A percentile compares a stretch with the other conserved stretches of the same genome.
Conservation (phyloP, 2,113 vertebrate species). For the crab-eating macaque (Macaca fascicularis) region DNA sequence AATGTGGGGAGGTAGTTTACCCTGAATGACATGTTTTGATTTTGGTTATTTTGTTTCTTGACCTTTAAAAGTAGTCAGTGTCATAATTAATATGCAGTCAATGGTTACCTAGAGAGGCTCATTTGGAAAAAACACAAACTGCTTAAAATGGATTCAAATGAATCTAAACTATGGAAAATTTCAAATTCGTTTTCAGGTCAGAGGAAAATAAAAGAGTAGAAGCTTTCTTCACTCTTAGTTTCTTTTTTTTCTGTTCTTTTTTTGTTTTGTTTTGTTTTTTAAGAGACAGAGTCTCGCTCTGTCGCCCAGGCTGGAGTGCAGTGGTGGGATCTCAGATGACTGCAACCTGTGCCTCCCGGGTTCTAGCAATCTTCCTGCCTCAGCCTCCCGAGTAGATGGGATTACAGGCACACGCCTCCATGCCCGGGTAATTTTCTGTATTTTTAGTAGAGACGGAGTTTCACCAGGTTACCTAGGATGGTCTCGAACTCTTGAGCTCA, state of each 20-base stretch:
- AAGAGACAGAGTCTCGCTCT: no score
- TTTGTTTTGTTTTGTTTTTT: no score
- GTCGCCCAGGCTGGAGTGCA: no score
- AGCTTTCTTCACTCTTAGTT: neutral
- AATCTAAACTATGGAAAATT: neutral
- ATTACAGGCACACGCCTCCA: no score
- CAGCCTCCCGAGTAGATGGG: no score
- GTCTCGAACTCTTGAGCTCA: no score
- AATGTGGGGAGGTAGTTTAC: neutral
- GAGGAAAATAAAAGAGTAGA: neutral
- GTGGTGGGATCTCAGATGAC: no score
- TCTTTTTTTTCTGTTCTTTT: neutral
- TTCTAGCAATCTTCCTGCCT: no score
- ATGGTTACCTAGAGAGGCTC: neutral
- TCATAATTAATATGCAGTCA: neutral
- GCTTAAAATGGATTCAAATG: neutral
- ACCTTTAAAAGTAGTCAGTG: neutral
- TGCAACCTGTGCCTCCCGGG: no score
- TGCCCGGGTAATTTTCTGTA: no score
- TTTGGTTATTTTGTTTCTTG: constrained; percentile 11
- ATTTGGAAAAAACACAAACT: neutral
- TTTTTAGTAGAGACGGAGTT: no score
- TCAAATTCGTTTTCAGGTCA: constrained; percentile 6
- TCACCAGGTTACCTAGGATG: no score
- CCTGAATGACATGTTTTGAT: neutral